Conservation (phyloP, 2,113 vertebrate species). For the Cricetomys ansorgei region DNA sequence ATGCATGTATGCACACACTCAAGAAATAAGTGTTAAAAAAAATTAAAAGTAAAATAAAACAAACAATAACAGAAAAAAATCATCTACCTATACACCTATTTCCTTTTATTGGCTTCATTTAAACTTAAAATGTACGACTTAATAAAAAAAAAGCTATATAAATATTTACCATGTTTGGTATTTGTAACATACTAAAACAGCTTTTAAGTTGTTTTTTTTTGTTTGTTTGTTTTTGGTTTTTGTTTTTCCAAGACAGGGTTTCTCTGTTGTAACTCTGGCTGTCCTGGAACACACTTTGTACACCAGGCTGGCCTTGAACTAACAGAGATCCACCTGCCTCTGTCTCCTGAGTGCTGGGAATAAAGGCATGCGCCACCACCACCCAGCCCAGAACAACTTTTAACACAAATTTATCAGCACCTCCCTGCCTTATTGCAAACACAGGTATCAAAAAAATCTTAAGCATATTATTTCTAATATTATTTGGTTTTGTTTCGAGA, state of each 20-base stretch:
- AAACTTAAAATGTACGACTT: conserved; percentile 90
- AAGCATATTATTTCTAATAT: conserved; percentile 85
- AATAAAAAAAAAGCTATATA: conserved; percentile 92
- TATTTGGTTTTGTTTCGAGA: not conserved
- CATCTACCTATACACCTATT: conserved; percentile 94
- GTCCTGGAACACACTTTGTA: too few species aligned
- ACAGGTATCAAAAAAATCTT: conserved; percentile 92
- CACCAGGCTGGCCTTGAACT: too few species aligned
- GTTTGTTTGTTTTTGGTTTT: too few species aligned
- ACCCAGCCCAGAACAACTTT: conserved; percentile 89
- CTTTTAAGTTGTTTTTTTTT: too few species aligned
- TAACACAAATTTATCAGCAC: conserved; percentile 88
- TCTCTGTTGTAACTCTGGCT: too few species aligned
- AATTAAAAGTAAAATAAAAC: not conserved
- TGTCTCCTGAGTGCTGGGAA: too few species aligned
- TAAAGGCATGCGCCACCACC: too few species aligned
- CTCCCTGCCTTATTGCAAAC: conserved; percentile 92
- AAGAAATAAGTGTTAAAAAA: not conserved
- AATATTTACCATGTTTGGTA: conserved; percentile 83
- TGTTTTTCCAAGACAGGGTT: too few species aligned
- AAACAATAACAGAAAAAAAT: conserved; percentile 79
- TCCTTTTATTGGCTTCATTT: conserved; percentile 88
- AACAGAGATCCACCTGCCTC: too few species aligned
- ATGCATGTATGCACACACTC: not conserved
- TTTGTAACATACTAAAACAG: conserved; percentile 80